Percentiles rank a stretch among this genome's conserved stretches.
phyloP scores from a whole-genome alignment of 2,888 invertebrate genomes.

The Neelides folsomi region DNA sequence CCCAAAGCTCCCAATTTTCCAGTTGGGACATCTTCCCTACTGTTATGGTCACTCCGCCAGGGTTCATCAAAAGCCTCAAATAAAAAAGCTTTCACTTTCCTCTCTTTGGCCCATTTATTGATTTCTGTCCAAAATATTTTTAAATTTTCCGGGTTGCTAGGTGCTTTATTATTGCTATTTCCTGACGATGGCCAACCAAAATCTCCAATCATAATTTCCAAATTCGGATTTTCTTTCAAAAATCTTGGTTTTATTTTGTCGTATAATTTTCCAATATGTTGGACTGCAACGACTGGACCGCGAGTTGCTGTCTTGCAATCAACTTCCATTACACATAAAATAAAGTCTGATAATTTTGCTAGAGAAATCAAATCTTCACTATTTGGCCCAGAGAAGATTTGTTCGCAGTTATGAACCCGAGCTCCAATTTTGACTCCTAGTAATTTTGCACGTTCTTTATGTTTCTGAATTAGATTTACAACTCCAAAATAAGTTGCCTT shows the following conservation, averaged over 20 bases:
- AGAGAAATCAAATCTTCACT: slow-evolving; percentile 14
- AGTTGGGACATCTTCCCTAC: background rate
- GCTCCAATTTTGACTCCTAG: slow-evolving; percentile 12
- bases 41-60: slow-evolving; percentile 9
- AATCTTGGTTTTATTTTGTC: background rate
- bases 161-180: background rate
- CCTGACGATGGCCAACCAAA: slow-evolving; percentile 2
- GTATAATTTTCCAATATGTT: background rate
- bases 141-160: slow-evolving; percentile 7
- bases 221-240: background rate
- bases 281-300: background rate
- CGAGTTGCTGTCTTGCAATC: background rate
- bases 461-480: too few relatives aligned
- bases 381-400: slow-evolving; percentile 3
- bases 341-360: slow-evolving; percentile 1
- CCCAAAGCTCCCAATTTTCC: slow-evolving; percentile 6
- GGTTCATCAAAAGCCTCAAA: slow-evolving; percentile 20
- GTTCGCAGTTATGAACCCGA: slow-evolving; percentile 8
- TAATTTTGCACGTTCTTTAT: background rate
- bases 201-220: background rate
- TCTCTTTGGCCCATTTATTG: slow-evolving; percentile 6
- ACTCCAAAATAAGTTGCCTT: too few relatives aligned
- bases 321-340: too few relatives aligned
- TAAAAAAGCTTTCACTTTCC: slow-evolving; percentile 11
- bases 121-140: slow-evolving; percentile 16